Base-by-base conservation (phyloP, 1,140 invertebrate genomes). In the Coboldia fuscipes region DNA sequence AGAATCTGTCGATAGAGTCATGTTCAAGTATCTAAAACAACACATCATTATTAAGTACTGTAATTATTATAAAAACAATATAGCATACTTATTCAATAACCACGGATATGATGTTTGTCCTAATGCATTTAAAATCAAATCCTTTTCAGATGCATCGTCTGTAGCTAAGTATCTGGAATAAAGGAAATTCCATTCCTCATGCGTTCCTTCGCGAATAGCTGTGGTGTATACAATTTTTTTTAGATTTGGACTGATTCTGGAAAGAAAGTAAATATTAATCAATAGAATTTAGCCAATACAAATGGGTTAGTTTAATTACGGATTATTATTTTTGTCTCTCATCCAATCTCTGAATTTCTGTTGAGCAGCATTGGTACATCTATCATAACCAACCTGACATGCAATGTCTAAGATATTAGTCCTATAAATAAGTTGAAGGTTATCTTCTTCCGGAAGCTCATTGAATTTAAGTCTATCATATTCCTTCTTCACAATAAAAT, bases 81-180 rank as follows among this genome's bases (percentile, higher is more conserved):
- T 23, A 5, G 45, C 55, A 59, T 47, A 70, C 68, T 57, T 48
- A 12, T 46, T 39, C 2, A 69, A 37, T 2, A 54, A 45, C 19
- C 45, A 41, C 3, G 45, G 38, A 23, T 66, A 48, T 23, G 36
- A 59, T 4, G 67, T 62, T 43, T 69, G 72, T 2, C 61, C 66
- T 1, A 72, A 54, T 2, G 67, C 57, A 0, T 58, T 48, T 0
- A 72, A 47, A n/a, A 70, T 66, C n/a, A 67, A 54, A 10, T 65
- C 58, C 51, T 68, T 65, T 35, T 72, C 66, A 0, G 66, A 60
- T 0, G 62, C 58, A 35, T 65, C 62, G 22, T 62, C 51, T 0
- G 61, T 59, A 0, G 48, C 40, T 29, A 54, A 50, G 40, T 71
- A 71, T 21, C 51, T 50, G 4, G 60, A 36, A 44, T 59, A 65